Conservation (phyloP, 2,888 invertebrate genomes). For the Pteria penguin region DNA sequence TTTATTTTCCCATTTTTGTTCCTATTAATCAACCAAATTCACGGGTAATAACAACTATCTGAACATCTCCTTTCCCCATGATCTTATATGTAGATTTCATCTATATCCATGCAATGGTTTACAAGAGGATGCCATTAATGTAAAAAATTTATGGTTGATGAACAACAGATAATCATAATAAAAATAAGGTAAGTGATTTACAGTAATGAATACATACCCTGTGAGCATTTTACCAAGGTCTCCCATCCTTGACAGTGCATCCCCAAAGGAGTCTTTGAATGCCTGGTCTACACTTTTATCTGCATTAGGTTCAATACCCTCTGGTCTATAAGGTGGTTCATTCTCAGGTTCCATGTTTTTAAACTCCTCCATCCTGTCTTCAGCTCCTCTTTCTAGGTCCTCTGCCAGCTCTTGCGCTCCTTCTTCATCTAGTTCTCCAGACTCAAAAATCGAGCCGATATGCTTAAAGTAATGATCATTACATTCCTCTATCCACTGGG, state of each 20-base stretch:
- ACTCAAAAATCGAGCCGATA: constrained; percentile 45
- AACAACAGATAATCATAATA: too few relatives aligned
- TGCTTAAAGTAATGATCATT: constrained; percentile 55
- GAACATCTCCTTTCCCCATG: too few relatives aligned
- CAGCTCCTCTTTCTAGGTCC: constrained; percentile 12
- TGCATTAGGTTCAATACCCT: constrained; percentile 17
- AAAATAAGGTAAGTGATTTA: too few relatives aligned
- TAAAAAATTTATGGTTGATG: too few relatives aligned
- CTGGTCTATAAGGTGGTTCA: constrained; percentile 6
- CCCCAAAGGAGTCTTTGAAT: background rate
- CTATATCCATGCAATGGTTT: too few relatives aligned
- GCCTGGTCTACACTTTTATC: background rate
- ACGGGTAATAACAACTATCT: too few relatives aligned
- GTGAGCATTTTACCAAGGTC: background rate
- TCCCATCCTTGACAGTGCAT: background rate
- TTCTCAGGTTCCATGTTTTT: constrained; percentile 6
- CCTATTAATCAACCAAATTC: too few relatives aligned
- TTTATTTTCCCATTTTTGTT: too few relatives aligned
- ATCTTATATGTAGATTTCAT: too few relatives aligned
- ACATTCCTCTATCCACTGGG: constrained; percentile 61
- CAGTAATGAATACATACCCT: too few relatives aligned
- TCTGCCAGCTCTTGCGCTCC: constrained; percentile 19
- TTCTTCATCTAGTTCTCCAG: constrained; percentile 16
- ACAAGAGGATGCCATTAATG: too few relatives aligned
- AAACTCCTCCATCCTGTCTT: background rate